These are phyloP conservation scores for Platycheirus rosarum DNA, from an alignment of 2,888 invertebrate species.

Conservation along the genomic window DNA sequence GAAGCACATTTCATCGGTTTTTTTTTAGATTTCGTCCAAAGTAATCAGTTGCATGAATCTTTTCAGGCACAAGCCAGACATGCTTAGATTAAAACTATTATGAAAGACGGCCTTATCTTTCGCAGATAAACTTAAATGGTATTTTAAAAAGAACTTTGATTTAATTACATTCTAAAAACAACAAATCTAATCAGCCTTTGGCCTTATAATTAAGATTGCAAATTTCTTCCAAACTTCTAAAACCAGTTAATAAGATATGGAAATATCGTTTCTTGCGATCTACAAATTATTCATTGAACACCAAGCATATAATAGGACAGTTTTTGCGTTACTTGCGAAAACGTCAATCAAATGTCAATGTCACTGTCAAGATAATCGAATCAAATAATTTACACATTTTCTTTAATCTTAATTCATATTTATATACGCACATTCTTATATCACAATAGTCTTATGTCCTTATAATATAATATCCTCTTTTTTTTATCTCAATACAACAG, in stretches of 20 bases:
- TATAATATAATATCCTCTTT: neutral
- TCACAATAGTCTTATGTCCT: neutral
- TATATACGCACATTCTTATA: neutral
- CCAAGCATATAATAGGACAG: neutral
- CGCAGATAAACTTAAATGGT: too few relatives aligned
- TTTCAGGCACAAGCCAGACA: too few relatives aligned
- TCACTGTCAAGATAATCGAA: neutral
- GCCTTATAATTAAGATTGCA: neutral
- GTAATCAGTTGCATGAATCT: too few relatives aligned
- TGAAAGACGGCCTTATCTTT: too few relatives aligned
- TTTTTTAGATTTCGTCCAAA: too few relatives aligned
- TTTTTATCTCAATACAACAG: conserved; percentile 44
- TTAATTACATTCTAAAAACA: too few relatives aligned
- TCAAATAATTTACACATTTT: too few relatives aligned
- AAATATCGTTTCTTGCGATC: neutral
- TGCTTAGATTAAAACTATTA: too few relatives aligned
- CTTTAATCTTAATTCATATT: neutral
- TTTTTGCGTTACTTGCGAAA: neutral
- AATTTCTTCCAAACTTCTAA: neutral
- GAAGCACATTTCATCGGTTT: too few relatives aligned
- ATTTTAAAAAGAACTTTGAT: too few relatives aligned
- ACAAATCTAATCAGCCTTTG: neutral
- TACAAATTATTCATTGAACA: neutral
- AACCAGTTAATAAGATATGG: neutral
- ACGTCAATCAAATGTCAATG: neutral